phyloP scores from a whole-genome alignment of 1,140 invertebrate genomes.

The Nasonia vitripennis region DNA sequence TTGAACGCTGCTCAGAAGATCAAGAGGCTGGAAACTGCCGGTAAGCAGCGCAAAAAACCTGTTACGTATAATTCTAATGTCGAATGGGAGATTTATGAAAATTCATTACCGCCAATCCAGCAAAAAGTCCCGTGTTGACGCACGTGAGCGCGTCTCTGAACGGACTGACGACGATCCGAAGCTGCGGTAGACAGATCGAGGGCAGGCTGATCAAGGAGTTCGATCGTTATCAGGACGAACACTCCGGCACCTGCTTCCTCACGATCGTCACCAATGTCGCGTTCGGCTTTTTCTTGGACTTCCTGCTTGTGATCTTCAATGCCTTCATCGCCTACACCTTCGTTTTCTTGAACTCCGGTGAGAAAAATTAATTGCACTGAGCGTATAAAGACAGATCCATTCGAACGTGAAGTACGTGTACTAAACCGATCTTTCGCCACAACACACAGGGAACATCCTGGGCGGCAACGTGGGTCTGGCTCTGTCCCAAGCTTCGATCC shows the following conservation, averaged over 20 bases:
- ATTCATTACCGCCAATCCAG: slow-evolving; percentile 63
- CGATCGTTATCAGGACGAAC: slow-evolving; percentile 80
- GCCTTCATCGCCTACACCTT: slow-evolving; percentile 68
- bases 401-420: too few relatives aligned
- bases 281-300: slow-evolving; percentile 72
- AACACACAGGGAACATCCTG: slow-evolving; percentile 60
- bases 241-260: slow-evolving; percentile 80
- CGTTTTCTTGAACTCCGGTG: slow-evolving; percentile 68
- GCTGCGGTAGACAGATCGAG: slow-evolving; percentile 77
- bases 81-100: neutral
- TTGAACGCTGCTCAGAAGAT: slow-evolving; percentile 79
- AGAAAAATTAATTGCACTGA: neutral
- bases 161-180: slow-evolving; percentile 88
- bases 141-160: slow-evolving; percentile 87
- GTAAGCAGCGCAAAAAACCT: slow-evolving; percentile 56
- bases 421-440: neutral
- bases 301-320: slow-evolving; percentile 61
- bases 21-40: slow-evolving; percentile 76
- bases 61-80: neutral
- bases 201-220: slow-evolving; percentile 83
- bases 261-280: slow-evolving; percentile 76
- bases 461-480: slow-evolving; percentile 86
- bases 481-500: slow-evolving; percentile 86
- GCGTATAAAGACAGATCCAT: neutral
- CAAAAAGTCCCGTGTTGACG: slow-evolving; percentile 87